Conservation (phyloP, 2,888 invertebrate species). For the Pegoplata infirma region DNA sequence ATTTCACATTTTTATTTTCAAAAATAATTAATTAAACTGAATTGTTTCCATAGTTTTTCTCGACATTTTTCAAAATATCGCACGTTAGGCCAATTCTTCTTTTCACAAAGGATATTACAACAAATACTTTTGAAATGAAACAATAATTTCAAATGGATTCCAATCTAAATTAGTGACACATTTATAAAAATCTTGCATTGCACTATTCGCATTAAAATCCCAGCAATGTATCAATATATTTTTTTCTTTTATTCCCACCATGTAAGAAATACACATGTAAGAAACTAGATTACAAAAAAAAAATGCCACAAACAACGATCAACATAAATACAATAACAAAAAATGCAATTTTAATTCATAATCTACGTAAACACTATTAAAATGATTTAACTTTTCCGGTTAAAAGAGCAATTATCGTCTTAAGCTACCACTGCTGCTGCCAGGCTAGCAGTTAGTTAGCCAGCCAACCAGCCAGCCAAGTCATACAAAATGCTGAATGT, state of each 20-base stretch:
- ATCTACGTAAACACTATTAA: conserved; percentile 46
- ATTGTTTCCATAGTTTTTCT: too few relatives aligned
- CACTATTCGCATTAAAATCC: background rate
- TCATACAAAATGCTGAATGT: background rate
- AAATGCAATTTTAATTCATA: conserved; percentile 38
- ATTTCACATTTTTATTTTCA: too few relatives aligned
- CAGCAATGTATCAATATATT: background rate
- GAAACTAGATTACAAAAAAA: background rate
- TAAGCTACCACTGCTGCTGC: conserved; percentile 22
- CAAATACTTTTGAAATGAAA: background rate
- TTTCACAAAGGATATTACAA: background rate
- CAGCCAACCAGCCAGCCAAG: background rate
- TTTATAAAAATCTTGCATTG: background rate
- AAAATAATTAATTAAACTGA: too few relatives aligned
- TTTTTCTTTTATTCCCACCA: background rate
- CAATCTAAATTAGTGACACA: background rate
- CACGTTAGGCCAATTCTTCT: too few relatives aligned
- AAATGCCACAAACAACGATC: background rate
- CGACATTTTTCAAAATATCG: too few relatives aligned
- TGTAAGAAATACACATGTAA: background rate
- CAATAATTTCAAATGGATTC: background rate
- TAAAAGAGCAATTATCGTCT: conserved; percentile 52
- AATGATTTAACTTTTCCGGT: conserved; percentile 58
- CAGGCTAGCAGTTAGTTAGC: too few relatives aligned
- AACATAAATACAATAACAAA: background rate